phyloP scores from a whole-genome alignment of 2,113 vertebrate genomes.

The Haemorhous mexicanus region DNA sequence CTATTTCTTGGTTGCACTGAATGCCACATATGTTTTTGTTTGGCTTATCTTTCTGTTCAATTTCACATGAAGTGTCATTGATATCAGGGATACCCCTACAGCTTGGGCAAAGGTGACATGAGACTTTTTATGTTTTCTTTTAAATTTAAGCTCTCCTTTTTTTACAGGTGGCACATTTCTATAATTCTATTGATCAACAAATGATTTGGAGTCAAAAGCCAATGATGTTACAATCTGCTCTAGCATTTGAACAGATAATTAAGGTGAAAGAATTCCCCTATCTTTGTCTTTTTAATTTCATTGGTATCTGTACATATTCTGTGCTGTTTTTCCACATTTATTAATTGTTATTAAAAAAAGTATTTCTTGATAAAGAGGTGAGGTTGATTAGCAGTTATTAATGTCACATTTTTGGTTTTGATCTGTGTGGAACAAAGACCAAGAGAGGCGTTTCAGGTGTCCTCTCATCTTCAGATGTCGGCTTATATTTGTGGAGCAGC shows the following conservation, averaged over 20 bases:
- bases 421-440: not conserved
- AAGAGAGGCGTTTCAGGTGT: not conserved
- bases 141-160: not conserved
- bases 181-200: slow-evolving; percentile 97
- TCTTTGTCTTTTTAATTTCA: not conserved
- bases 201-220: slow-evolving; percentile 98
- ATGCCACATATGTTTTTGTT: not conserved
- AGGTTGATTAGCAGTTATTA: not conserved
- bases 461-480: not conserved
- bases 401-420: not conserved
- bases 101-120: not conserved
- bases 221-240: slow-evolving; percentile 93
- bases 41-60: not conserved
- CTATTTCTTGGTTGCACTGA: not conserved
- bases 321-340: not conserved
- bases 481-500: not conserved
- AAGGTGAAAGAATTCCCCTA: slow-evolving; percentile 76
- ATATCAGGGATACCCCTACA: not conserved
- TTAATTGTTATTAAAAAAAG: not conserved
- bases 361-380: not conserved
- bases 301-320: not conserved
- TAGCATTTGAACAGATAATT: slow-evolving; percentile 96
- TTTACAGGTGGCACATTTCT: slow-evolving; percentile 95
- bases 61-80: not conserved
- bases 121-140: not conserved